These are phyloP conservation scores for Ophion ellenae DNA, from an alignment of 2,888 invertebrate genomes.

Conservation along the genomic window DNA sequence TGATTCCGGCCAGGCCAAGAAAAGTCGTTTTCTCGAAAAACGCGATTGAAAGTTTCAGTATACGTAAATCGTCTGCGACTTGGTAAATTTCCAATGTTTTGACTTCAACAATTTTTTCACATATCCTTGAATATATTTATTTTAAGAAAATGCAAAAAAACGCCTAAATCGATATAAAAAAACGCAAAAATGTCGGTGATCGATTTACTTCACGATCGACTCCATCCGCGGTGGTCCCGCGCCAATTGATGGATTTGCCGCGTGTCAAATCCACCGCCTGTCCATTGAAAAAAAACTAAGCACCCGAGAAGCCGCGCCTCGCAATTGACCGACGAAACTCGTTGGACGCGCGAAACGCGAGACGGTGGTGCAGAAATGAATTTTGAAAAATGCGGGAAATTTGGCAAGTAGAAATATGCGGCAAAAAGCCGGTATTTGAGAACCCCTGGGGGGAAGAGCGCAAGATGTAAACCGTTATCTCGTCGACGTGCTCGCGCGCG, in stretches of 20 bases:
- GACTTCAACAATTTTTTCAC: no score
- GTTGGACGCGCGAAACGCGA: no score
- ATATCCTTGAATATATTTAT: no score
- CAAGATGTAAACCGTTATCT: slow-evolving; percentile 67
- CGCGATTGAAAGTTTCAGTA: no score
- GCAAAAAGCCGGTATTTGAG: slow-evolving; percentile 45
- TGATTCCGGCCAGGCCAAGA: no score
- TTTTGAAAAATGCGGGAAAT: not conserved
- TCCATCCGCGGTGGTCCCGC: slow-evolving; percentile 9
- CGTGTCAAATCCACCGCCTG: slow-evolving; percentile 80
- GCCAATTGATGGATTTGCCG: slow-evolving; percentile 79
- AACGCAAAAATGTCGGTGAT: not conserved
- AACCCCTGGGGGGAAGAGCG: slow-evolving; percentile 59
- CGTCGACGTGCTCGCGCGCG: slow-evolving; percentile 59
- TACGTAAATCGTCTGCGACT: no score
- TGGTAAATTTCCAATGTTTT: no score
- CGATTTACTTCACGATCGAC: slow-evolving; percentile 28
- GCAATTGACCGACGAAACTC: no score
- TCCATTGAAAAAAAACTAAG: slow-evolving; percentile 67
- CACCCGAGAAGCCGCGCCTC: not conserved
- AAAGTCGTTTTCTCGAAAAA: no score
- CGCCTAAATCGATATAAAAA: not conserved
- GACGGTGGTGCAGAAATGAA: not conserved
- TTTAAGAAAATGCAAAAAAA: no score
- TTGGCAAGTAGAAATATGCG: not conserved